Conservation (phyloP, 2,797 vertebrate species). For the Knipowitschia caucasica region DNA sequence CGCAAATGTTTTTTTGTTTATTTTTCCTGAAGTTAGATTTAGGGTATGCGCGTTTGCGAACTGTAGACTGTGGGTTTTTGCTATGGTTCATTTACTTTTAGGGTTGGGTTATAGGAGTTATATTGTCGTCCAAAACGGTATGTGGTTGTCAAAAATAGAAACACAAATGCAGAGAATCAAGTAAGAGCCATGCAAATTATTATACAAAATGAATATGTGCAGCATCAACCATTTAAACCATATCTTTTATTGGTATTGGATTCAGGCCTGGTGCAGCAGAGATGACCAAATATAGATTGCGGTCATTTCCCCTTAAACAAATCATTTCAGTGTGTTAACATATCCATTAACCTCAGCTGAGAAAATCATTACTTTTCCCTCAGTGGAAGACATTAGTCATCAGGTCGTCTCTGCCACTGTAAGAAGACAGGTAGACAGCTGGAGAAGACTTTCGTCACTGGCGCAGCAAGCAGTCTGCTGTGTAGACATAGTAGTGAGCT, state of each 20-base stretch:
- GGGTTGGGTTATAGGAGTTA: conserved; percentile 31
- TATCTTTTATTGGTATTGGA: conserved; percentile 51
- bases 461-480: conserved; percentile 1
- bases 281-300: conserved; percentile 92
- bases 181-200: conserved; percentile 61
- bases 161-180: conserved; percentile 63
- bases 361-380: conserved; percentile 93
- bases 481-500: not conserved
- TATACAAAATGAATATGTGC: conserved; percentile 24
- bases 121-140: not conserved
- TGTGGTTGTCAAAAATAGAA: conserved; percentile 49
- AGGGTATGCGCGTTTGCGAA: too few relatives aligned
- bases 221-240: conserved; percentile 7
- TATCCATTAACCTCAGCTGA: conserved; percentile 91
- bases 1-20: too few relatives aligned
- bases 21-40: too few relatives aligned
- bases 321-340: conserved; percentile 91
- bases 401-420: conserved; percentile 73
- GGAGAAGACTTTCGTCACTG: conserved; percentile 30
- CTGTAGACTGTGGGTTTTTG: too few relatives aligned
- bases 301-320: conserved; percentile 95
- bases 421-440: conserved; percentile 16
- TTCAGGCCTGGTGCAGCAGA: conserved; percentile 58
- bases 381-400: conserved; percentile 90
- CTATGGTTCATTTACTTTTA: not conserved